These are phyloP conservation scores for Lepidurus couesii DNA, from an alignment of 1,140 invertebrate species.

Conservation along the genomic window DNA sequence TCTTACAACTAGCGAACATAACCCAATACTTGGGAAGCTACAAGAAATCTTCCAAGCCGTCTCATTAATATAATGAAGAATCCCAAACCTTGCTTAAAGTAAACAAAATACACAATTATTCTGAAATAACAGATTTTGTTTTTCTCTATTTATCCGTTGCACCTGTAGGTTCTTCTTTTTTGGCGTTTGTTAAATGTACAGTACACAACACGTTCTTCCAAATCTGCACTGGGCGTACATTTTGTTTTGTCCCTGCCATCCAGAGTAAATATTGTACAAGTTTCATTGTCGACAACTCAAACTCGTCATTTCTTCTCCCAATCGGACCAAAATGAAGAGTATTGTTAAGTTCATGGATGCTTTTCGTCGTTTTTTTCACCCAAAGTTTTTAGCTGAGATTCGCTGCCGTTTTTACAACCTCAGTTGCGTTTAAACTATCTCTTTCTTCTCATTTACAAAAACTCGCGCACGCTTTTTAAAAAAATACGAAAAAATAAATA, in stretches of 20 bases:
- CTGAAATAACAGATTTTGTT: not conserved
- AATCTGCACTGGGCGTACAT: conserved; percentile 18
- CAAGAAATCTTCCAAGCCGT: not conserved
- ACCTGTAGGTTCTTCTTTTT: conserved; percentile 18
- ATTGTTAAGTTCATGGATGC: conserved; percentile 5
- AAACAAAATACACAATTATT: not conserved
- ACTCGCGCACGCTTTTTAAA: not conserved
- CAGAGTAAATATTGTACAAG: not conserved
- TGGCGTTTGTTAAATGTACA: conserved; percentile 3
- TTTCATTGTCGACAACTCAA: not conserved
- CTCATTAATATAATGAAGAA: not conserved
- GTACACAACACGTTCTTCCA: conserved; percentile 19
- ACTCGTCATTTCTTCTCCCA: not conserved
- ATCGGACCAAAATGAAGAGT: not conserved
- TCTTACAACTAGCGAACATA: not conserved
- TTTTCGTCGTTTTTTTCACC: not conserved
- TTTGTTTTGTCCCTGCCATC: not conserved
- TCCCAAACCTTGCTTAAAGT: not conserved
- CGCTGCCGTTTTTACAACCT: not conserved
- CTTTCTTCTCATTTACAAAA: not conserved
- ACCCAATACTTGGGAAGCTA: not conserved
- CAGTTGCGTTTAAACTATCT: not conserved
- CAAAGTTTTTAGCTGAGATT: not conserved
- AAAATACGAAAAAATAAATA: not conserved
- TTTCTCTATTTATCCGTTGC: conserved; percentile 19